These are phyloP conservation scores for Scytalopus superciliaris DNA, from an alignment of 2,113 vertebrate species.

Conservation along the genomic window DNA sequence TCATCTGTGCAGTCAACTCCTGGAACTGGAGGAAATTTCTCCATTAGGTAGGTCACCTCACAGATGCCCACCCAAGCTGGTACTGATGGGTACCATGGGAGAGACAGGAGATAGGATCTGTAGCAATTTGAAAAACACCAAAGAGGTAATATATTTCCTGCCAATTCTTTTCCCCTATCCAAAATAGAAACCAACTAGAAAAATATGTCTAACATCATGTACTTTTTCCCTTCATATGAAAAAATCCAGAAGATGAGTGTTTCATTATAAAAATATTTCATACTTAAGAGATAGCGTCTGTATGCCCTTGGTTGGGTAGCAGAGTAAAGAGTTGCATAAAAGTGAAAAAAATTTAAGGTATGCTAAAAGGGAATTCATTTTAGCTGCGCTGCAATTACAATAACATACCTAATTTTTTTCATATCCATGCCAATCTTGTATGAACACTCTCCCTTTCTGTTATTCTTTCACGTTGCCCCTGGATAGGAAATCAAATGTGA, in stretches of 20 bases:
- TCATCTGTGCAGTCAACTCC: background rate
- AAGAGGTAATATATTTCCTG: slow-evolving; percentile 32
- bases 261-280: slow-evolving; percentile 57
- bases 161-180: background rate
- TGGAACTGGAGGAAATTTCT: background rate
- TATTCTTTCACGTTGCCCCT: slow-evolving; percentile 2
- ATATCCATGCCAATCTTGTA: background rate
- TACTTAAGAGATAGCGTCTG: slow-evolving; percentile 38
- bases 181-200: slow-evolving; percentile 38
- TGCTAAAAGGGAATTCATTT: slow-evolving; percentile 52
- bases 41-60: background rate
- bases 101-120: background rate
- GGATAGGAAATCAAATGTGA: slow-evolving; percentile 10
- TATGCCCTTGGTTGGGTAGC: slow-evolving; percentile 5
- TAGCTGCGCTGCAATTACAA: slow-evolving; percentile 29
- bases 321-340: slow-evolving; percentile 39
- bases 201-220: slow-evolving; percentile 34
- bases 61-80: background rate
- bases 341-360: slow-evolving; percentile 57
- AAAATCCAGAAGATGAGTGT: slow-evolving; percentile 56
- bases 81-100: background rate
- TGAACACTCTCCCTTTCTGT: slow-evolving; percentile 3
- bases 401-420: background rate
- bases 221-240: slow-evolving; percentile 9
- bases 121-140: background rate